A percentile compares a stretch with the other conserved stretches of the same genome.
Conservation (phyloP, 1,140 invertebrate species). For the Coenobita brevimanus region DNA sequence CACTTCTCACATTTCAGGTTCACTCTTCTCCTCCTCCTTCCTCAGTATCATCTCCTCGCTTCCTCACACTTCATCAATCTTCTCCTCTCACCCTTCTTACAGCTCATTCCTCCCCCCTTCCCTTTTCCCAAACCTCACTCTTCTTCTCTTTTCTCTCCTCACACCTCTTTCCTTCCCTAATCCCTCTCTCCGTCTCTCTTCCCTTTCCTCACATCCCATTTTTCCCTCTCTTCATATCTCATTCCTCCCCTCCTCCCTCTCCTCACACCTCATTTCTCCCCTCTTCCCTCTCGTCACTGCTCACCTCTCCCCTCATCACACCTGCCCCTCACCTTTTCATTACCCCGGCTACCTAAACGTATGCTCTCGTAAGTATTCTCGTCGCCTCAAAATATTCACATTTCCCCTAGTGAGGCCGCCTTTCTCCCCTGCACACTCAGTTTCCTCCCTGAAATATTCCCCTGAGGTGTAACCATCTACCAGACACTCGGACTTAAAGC, state of each 20-base stretch:
- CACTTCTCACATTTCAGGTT: no score
- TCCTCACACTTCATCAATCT: no score
- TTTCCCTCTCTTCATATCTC: not conserved
- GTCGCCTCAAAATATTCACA: conserved; percentile 31
- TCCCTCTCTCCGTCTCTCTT: not conserved
- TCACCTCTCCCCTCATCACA: not conserved
- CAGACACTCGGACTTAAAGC: no score
- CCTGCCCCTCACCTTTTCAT: not conserved
- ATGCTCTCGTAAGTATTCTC: conserved; percentile 6
- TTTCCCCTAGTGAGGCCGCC: not conserved
- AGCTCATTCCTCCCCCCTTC: not conserved
- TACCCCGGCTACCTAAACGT: conserved; percentile 3
- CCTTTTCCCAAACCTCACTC: not conserved
- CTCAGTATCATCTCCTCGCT: no score
- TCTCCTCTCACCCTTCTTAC: not conserved
- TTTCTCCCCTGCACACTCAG: no score
- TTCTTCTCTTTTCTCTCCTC: not conserved
- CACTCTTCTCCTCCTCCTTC: no score
- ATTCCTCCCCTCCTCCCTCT: not conserved
- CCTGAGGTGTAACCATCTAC: no score
- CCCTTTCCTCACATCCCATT: not conserved
- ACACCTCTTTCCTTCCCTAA: not conserved
- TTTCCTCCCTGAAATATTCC: no score
- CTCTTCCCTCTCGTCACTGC: not conserved
- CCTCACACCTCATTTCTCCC: not conserved